Percentiles rank a stretch among this genome's conserved stretches.
These are phyloP conservation scores for Aspiorhynchus laticeps DNA, from an alignment of 2,113 vertebrate genomes.

Conservation along the genomic window DNA sequence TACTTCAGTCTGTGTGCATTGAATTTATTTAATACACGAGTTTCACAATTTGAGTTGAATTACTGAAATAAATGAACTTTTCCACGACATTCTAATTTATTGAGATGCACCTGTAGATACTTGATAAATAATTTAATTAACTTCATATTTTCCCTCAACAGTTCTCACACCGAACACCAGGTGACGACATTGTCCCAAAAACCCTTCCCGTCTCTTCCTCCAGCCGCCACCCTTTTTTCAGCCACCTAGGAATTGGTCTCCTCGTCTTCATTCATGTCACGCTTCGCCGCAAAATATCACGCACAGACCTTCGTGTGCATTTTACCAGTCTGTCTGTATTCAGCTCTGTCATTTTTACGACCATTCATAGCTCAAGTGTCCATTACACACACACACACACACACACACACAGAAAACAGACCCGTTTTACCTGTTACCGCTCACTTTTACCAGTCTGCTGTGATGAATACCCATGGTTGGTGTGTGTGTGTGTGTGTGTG, in stretches of 20 bases:
- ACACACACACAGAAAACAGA: no score
- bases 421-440: neutral
- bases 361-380: neutral
- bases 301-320: constrained; percentile 1
- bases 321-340: neutral
- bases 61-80: no score
- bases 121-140: no score
- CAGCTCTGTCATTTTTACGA: neutral
- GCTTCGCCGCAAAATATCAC: constrained; percentile 48
- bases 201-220: neutral
- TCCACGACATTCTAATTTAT: no score
- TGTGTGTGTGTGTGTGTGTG: neutral
- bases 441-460: neutral
- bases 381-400: neutral
- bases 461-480: constrained; percentile 11
- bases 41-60: no score
- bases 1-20: no score
- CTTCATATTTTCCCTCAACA: neutral
- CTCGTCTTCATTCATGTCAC: constrained; percentile 58
- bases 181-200: constrained; percentile 37
- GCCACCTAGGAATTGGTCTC: constrained; percentile 41
- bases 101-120: no score
- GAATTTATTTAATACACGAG: no score
- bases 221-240: constrained; percentile 55
- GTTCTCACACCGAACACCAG: constrained; percentile 40